Evolutionary conservation across 2,888 invertebrate genomes (phyloP), one percentile per base, ranked within the genome.

Genomic region (Eupithecia insigniata): DNA sequence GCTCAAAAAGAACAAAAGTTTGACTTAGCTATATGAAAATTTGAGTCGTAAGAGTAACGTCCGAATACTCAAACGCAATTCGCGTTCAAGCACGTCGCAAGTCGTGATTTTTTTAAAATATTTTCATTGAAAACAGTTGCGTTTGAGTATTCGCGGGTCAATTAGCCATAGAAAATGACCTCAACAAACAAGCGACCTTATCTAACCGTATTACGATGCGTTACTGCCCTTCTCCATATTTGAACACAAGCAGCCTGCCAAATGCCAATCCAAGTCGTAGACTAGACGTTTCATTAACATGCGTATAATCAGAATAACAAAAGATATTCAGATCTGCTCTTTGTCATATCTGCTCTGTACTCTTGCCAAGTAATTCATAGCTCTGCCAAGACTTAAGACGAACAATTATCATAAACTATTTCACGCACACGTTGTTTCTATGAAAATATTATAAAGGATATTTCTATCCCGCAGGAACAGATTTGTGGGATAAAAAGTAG

Each of bases 281-380:
- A 55, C 67, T 34, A 69, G 34, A 39, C 69, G 65, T 71, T 67
- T 81, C 82, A 86, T 88, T 86, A 85, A 83, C 87, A 86, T 87
- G 82, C 80, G 83, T 80, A 84, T 84, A 82, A 86, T 87, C 82
- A 80, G 82, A 84, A 84, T 84, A 86, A 86, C 85, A 87, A 86
- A 87, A 83, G 84, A 82, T 80, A 80, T 79, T 80, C 75, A 82
- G 81, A 84, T 84, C 83, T 81, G 79, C 5, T 14, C 26, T 80
- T 80, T 81, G 81, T 83, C 82, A 83, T 86, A 83, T 82, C 76
- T 81, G 80, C 72, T 76, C 77, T 75, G 79, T 80, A 74, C 76
- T 74, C 80, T 76, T 82, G 83, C 81, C 81, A 81, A 84, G 79
- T 77, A 74, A 83, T 80, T 81, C 76, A 80, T 67, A 68, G 26